Evolutionary conservation across 2,113 vertebrate species (phyloP).

Genomic region (Neodontobutis hainanensis): DNA sequence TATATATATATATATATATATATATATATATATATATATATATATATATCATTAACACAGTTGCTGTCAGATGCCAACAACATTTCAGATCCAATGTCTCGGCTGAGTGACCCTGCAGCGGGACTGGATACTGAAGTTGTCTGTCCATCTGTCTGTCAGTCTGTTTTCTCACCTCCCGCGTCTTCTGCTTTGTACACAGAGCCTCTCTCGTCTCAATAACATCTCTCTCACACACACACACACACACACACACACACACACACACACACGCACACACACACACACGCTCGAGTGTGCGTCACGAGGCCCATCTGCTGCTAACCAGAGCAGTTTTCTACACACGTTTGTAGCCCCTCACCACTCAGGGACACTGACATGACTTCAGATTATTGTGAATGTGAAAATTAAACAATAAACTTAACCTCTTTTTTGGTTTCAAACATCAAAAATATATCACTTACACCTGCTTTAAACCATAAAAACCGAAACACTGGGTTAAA

Average conservation of each 20-base stretch:
- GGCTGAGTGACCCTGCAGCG: slow-evolving; percentile 58
- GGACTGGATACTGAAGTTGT: slow-evolving; percentile 62
- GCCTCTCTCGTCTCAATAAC: slow-evolving; percentile 3
- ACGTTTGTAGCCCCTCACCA: slow-evolving; percentile 27
- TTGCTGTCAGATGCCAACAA: slow-evolving; percentile 33
- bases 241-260: slow-evolving; percentile 36
- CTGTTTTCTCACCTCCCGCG: slow-evolving; percentile 67
- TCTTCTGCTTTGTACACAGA: slow-evolving; percentile 35
- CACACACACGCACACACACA: slow-evolving; percentile 3
- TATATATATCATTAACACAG: background rate
- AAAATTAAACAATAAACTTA: background rate
- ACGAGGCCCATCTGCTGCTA: slow-evolving; percentile 73
- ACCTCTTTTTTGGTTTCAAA: no score
- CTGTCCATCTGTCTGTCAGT: slow-evolving; percentile 77
- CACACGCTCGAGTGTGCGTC: slow-evolving; percentile 67
- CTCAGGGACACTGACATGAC: slow-evolving; percentile 5
- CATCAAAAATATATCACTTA: background rate
- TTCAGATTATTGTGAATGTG: slow-evolving; percentile 8
- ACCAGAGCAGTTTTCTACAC: slow-evolving; percentile 62
- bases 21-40: no score
- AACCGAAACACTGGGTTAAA: background rate
- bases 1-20: no score
- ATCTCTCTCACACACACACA: slow-evolving; percentile 8
- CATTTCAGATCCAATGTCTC: slow-evolving; percentile 55
- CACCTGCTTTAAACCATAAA: background rate